Evolutionary conservation across 2,888 invertebrate species (phyloP).

Genomic region (Callosobruchus maculatus): DNA sequence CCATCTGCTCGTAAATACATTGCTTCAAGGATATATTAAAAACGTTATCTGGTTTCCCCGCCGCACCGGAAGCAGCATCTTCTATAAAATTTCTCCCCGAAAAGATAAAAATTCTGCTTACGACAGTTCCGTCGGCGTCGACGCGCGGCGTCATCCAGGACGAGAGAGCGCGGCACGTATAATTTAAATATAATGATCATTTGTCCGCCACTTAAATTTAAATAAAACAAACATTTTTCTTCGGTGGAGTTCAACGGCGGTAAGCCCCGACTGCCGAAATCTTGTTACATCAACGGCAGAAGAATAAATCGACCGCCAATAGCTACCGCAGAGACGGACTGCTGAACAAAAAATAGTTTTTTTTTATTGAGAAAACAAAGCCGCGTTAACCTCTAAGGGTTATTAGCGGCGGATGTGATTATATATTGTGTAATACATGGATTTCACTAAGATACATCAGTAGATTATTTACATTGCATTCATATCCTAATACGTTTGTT

Average conservation of each 20-base stretch:
- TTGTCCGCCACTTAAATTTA: slow-evolving; percentile 45
- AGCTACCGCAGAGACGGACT: slow-evolving; percentile 29
- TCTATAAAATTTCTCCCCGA: background rate
- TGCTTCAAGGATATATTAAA: background rate
- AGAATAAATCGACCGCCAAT: slow-evolving; percentile 51
- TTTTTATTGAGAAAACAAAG: too few species aligned
- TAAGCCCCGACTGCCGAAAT: slow-evolving; percentile 30
- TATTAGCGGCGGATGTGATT: too few species aligned
- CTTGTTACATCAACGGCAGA: slow-evolving; percentile 48
- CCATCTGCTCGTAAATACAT: background rate
- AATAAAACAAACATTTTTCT: slow-evolving; percentile 50
- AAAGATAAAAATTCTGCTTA: slow-evolving; percentile 24
- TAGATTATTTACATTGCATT: too few species aligned
- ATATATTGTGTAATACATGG: too few species aligned
- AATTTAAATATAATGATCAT: slow-evolving; percentile 44
- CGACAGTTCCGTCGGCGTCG: slow-evolving; percentile 19
- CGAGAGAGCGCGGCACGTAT: slow-evolving; percentile 27
- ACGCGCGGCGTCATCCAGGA: slow-evolving; percentile 25
- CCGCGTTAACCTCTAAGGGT: too few species aligned
- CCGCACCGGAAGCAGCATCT: background rate
- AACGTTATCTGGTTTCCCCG: background rate
- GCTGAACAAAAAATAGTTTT: too few species aligned
- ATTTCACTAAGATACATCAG: too few species aligned
- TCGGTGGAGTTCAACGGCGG: slow-evolving; percentile 31
- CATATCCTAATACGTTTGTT: too few species aligned